A percentile compares a stretch with the other conserved stretches of the same genome.
These are phyloP conservation scores for Adelognathus sp. DNA, from an alignment of 2,888 invertebrate genomes.

Conservation along the genomic window DNA sequence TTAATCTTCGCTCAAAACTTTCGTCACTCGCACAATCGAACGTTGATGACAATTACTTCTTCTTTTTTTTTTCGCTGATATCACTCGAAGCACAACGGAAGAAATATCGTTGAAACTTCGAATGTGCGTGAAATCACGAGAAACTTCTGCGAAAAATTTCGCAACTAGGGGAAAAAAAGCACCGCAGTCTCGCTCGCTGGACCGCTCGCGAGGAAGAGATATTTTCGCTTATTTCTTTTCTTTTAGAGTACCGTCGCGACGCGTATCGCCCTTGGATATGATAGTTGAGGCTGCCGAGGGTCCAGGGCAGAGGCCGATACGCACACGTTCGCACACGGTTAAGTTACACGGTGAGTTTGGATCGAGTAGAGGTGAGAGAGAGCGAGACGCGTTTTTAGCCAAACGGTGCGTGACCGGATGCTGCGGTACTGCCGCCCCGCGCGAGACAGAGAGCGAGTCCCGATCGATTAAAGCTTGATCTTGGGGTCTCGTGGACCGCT, in stretches of 20 bases:
- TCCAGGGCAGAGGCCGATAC: not conserved
- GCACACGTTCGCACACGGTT: not conserved
- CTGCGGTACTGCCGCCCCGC: conserved; percentile 45
- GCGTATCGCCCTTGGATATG: conserved; percentile 5
- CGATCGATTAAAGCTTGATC: conserved; percentile 59
- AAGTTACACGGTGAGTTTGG: too few species aligned
- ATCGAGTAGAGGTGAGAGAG: not conserved
- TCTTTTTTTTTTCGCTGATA: too few species aligned
- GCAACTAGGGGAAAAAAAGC: too few species aligned
- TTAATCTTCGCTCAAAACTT: too few species aligned
- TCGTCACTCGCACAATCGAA: too few species aligned
- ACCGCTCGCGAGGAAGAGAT: not conserved
- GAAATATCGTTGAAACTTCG: too few species aligned
- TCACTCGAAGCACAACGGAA: too few species aligned
- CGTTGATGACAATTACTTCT: too few species aligned
- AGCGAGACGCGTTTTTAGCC: conserved; percentile 5
- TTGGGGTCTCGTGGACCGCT: conserved; percentile 56
- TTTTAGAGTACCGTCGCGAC: not conserved
- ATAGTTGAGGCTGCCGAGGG: not conserved
- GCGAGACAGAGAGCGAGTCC: too few species aligned
- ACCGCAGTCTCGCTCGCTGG: not conserved
- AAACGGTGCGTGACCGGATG: conserved; percentile 56
- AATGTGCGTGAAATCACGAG: too few species aligned
- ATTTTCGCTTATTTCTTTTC: not conserved
- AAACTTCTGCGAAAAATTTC: too few species aligned